Conservation (phyloP, 2,888 invertebrate species). For the Pyrocoelia pectoralis region DNA sequence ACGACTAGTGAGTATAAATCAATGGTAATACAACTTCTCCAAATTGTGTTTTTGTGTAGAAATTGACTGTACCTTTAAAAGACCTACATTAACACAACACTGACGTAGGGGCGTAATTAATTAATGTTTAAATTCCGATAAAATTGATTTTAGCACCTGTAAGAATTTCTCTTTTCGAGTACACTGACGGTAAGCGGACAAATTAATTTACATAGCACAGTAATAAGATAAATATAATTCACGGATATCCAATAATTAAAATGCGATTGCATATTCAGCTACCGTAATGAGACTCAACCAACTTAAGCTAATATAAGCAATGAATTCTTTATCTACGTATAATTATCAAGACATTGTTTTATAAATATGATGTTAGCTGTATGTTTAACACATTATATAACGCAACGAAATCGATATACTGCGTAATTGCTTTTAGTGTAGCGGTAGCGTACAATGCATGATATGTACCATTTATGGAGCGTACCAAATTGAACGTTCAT, state of each 20-base stretch:
- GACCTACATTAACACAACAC: no score
- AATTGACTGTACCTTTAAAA: no score
- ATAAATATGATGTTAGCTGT: conserved; percentile 16
- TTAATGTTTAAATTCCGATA: no score
- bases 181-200: no score
- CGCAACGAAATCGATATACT: conserved; percentile 9
- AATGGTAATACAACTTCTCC: no score
- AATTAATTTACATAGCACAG: no score
- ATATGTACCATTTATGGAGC: conserved; percentile 7
- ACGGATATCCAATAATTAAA: conserved; percentile 12
- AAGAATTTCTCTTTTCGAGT: no score
- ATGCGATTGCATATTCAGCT: conserved; percentile 16
- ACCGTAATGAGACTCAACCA: background rate
- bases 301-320: conserved; percentile 8
- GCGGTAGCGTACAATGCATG: background rate
- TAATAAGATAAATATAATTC: background rate
- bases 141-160: no score
- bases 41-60: no score
- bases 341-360: conserved; percentile 25
- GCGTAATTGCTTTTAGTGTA: conserved; percentile 7
- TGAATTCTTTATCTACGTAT: conserved; percentile 14
- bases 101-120: no score
- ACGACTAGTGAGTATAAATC: no score
- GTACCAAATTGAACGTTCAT: background rate
- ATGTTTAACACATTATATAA: conserved; percentile 19